Evolutionary conservation across 2,797 vertebrate species (phyloP), one percentile per base, ranked within the genome.

Genomic region (Pyrocephalus nanus): DNA sequence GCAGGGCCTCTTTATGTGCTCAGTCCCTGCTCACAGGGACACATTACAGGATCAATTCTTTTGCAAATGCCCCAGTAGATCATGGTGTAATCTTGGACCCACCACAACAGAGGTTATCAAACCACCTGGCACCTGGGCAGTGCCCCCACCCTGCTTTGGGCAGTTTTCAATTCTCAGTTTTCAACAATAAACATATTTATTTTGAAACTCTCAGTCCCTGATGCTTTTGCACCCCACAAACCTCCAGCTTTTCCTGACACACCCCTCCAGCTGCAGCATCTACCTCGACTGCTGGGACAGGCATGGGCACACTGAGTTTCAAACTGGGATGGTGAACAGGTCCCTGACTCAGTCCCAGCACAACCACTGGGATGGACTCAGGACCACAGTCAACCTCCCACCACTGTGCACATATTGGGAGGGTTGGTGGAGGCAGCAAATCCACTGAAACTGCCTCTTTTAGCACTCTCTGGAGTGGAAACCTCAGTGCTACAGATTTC

Each of bases 341-440:
- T 45, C 57, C 54, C 36, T 25, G 71, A 65, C 26, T 47, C 22
- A 5, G 15, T 2, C 7, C 16, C 57, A 71, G 15, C n/a, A 57
- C 4, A 8, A 6, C 13, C 26, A 1, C 26, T 5, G 16, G 5
- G 48, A 36, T 1, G 43, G 66, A 2, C 1, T 1, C 38, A 22
- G 74, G 50, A 8, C 21, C 26, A 21, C 9, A 21, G 40, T 7
- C 12, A 34, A 25, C 51, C 54, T 13, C 34, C 5, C 27, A 8
- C 2, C 1, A 0, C 54, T 9, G 38, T 2, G 34, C 9, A 14
- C 30, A 2, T 0, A 0, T 12, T 8, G 17, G 22, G 30, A 82
- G 32, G 54, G 38, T 1, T 4, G 23, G 15, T 2, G 43, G 11
- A 20, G 64, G 61, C 43, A 62, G 43, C 4, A 57, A 3, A 61